Base-by-base conservation (phyloP, 2,888 invertebrate species). In the Drosophila phalerata region DNA sequence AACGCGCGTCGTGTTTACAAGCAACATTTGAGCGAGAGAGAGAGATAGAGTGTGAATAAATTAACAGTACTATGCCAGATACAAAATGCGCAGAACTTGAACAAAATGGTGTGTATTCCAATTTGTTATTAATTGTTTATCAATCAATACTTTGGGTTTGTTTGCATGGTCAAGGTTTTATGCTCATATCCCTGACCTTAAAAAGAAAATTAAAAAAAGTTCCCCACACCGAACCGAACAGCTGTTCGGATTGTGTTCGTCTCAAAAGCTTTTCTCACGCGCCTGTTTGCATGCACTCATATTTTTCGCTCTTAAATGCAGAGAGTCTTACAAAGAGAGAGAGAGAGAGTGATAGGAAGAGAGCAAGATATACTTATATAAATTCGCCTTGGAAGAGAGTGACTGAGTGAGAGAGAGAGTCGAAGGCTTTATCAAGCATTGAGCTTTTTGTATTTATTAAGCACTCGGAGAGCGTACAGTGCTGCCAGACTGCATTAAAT, bases 231-330 rank as follows among this genome's bases (percentile, higher is more conserved):
- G 22, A 45, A 6, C 45, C 62, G 30, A 85, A 85, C 84, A 84
- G 84, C 88, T 89, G 84, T 85, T 87, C 60, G 55, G 45, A 6
- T 49, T 51, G 30, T 40, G 51, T 62, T 62, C 49, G 69, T 56
- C 68, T 10, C 32, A 11, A 70, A 81, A 81, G 81, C 79, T 81
- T 69, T 65, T 67, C 70, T 15, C 81, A 81, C 69, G 89, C 84
- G 84, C 89, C 88, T 81, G 73, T 70, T 85, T 71, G 82, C 82
- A 84, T 75, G 71, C 79, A 58, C 69, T 47, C 56, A 65, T 45
- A 68, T 69, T 53, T 57, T 37, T 37, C 19, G 25, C 45, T 17
- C 19, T 56, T 28, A 37, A 52, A 30, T 17, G 32, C 22, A 17
- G 38, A 30, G 6, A 25, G 25, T 69, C 49, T 57, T 37, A 5